These are phyloP conservation scores for Dynastes grantii DNA, from an alignment of 2,888 invertebrate genomes.

Conservation along the genomic window DNA sequence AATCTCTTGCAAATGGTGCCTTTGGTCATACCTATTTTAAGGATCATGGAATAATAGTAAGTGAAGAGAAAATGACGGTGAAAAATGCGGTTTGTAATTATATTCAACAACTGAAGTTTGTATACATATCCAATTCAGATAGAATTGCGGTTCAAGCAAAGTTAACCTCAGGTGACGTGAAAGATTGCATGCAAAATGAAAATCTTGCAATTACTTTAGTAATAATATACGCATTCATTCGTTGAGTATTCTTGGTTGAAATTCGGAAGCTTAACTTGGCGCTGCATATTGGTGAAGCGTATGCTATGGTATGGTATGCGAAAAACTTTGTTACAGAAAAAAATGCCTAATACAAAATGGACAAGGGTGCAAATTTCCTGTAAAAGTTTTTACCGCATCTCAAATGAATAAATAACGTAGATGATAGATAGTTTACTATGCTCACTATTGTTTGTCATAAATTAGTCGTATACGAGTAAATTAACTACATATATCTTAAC, in stretches of 20 bases:
- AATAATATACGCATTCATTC: background rate
- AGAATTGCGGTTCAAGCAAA: constrained; percentile 1
- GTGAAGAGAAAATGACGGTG: constrained; percentile 11
- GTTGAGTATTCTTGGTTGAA: background rate
- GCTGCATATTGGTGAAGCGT: background rate
- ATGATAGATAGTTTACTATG: too few relatives aligned
- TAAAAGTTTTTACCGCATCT: too few relatives aligned
- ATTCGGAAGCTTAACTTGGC: background rate
- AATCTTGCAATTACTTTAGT: background rate
- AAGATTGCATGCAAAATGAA: background rate
- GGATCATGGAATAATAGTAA: background rate
- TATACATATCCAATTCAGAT: constrained; percentile 15
- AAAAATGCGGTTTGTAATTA: constrained; percentile 8
- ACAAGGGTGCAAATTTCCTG: too few relatives aligned
- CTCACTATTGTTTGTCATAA: too few relatives aligned
- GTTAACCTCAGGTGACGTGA: background rate
- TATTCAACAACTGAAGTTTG: background rate
- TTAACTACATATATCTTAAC: too few relatives aligned
- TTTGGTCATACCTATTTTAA: background rate
- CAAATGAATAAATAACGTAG: too few relatives aligned
- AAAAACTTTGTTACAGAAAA: too few relatives aligned
- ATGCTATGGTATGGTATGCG: too few relatives aligned
- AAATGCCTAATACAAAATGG: too few relatives aligned
- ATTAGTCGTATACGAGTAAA: too few relatives aligned
- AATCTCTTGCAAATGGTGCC: background rate